Evolutionary conservation across 2,113 vertebrate genomes (phyloP).

Genomic region (Panurus biarmicus): DNA sequence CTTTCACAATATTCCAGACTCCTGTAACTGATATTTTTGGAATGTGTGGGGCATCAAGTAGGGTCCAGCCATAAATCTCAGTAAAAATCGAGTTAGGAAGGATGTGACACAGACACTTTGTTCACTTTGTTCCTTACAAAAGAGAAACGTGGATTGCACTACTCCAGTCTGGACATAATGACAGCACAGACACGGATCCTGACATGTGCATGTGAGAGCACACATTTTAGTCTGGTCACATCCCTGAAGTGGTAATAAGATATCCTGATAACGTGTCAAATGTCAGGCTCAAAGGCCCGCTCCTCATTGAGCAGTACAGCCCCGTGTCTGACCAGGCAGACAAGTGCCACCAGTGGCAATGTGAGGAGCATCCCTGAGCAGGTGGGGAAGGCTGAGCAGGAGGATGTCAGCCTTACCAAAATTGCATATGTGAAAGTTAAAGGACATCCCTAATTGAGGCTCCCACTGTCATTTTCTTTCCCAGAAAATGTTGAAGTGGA

Average conservation of each 20-base stretch:
- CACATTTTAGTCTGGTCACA: constrained; percentile 43
- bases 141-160: neutral
- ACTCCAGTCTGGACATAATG: neutral
- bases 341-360: neutral
- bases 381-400: neutral
- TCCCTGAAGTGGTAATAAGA: constrained; percentile 31
- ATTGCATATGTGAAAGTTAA: neutral
- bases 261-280: constrained; percentile 32
- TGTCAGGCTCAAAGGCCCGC: neutral
- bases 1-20: neutral
- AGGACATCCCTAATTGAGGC: neutral
- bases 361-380: constrained; percentile 31
- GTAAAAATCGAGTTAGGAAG: neutral
- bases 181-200: neutral
- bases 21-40: neutral
- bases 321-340: neutral
- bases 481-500: neutral
- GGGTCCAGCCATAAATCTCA: neutral
- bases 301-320: neutral
- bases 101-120: neutral
- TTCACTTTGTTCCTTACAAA: neutral
- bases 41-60: neutral
- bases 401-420: neutral
- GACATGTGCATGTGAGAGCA: constrained; percentile 16
- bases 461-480: neutral